Conservation (phyloP, 2,888 invertebrate genomes). For the Temnothorax ravouxi region DNA sequence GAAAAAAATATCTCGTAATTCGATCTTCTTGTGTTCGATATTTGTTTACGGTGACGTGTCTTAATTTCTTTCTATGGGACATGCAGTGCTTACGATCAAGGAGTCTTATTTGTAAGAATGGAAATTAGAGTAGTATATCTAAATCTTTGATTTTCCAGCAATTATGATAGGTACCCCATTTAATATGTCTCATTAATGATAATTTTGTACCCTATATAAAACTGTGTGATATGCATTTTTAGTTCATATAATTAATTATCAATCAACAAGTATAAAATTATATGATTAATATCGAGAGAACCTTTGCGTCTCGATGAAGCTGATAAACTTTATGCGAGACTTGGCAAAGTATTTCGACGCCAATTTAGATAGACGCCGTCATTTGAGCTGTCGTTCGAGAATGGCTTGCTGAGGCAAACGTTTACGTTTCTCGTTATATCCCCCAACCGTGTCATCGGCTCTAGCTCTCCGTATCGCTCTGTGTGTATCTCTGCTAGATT, state of each 20-base stretch:
- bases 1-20: neutral
- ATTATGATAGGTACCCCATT: neutral
- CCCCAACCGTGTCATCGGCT: constrained; percentile 48
- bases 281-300: constrained; percentile 1
- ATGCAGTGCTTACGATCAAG: neutral
- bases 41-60: constrained; percentile 25
- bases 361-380: constrained; percentile 49
- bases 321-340: constrained; percentile 46
- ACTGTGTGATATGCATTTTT: neutral
- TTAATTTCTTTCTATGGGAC: neutral
- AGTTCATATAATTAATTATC: neutral
- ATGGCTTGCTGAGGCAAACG: constrained; percentile 65
- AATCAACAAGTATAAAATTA: constrained; percentile 14
- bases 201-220: neutral
- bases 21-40: constrained; percentile 30
- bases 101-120: neutral
- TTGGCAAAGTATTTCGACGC: constrained; percentile 42
- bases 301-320: constrained; percentile 39
- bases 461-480: constrained; percentile 35
- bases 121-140: neutral
- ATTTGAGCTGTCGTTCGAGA: constrained; percentile 51
- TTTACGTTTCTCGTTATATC: constrained; percentile 78
- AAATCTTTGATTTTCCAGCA: neutral
- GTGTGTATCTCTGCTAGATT: constrained; percentile 46
- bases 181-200: neutral